Percentiles rank a stretch among this genome's conserved stretches.
Evolutionary conservation across 2,888 invertebrate genomes (phyloP).

Genomic region (Pediacus dermestoides): DNA sequence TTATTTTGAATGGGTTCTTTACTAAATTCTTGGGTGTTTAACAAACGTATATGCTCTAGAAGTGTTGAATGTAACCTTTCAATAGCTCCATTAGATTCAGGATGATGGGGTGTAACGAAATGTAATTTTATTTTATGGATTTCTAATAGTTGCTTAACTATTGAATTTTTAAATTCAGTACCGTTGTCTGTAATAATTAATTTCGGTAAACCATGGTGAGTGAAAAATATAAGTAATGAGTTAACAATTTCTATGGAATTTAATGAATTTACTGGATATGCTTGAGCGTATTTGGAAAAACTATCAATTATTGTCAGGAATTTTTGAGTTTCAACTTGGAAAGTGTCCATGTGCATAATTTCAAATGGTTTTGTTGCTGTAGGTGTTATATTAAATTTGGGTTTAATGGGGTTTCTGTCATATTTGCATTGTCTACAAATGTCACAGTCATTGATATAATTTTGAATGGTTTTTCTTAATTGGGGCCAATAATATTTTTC

Average conservation of each 20-base stretch:
- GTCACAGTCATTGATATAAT: slow-evolving; percentile 20
- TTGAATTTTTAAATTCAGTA: slow-evolving; percentile 23
- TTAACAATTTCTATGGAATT: slow-evolving; percentile 16
- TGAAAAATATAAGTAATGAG: slow-evolving; percentile 20
- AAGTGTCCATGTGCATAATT: slow-evolving; percentile 20
- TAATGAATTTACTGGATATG: slow-evolving; percentile 14
- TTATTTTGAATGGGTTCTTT: slow-evolving; percentile 8
- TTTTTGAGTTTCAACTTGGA: slow-evolving; percentile 18
- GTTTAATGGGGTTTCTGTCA: slow-evolving; percentile 16
- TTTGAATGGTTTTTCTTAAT: slow-evolving; percentile 19
- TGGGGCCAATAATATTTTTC: slow-evolving; percentile 21
- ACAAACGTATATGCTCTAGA: slow-evolving; percentile 14
- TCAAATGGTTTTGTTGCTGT: slow-evolving; percentile 20
- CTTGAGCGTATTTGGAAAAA: slow-evolving; percentile 26
- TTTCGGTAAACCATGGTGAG: slow-evolving; percentile 22
- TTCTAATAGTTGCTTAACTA: slow-evolving; percentile 19
- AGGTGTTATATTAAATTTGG: slow-evolving; percentile 16
- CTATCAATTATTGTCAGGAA: slow-evolving; percentile 24
- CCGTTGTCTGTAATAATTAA: slow-evolving; percentile 24
- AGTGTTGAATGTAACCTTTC: slow-evolving; percentile 22
- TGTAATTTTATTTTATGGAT: slow-evolving; percentile 24
- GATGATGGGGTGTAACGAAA: slow-evolving; percentile 19
- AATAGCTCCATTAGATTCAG: slow-evolving; percentile 20
- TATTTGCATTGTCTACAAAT: slow-evolving; percentile 17
- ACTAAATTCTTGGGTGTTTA: slow-evolving; percentile 14